These are phyloP conservation scores for Panthera leo DNA, from an alignment of 2,113 vertebrate genomes.

Conservation along the genomic window DNA sequence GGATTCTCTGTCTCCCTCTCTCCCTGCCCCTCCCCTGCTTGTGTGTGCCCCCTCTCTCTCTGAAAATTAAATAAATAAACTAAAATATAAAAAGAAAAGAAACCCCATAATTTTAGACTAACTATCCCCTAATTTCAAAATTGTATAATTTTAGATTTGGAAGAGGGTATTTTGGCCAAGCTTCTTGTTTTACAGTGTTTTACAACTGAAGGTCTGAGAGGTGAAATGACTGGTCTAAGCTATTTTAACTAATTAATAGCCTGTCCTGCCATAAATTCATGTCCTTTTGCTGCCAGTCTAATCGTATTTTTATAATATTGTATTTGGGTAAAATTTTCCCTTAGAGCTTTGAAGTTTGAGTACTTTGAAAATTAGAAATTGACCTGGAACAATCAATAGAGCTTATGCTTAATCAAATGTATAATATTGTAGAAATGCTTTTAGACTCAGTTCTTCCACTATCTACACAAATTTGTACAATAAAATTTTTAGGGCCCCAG, in stretches of 20 bases:
- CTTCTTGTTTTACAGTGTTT: background rate
- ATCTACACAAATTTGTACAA: background rate
- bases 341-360: background rate
- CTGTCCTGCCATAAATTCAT: background rate
- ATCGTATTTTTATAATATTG: constrained; percentile 6
- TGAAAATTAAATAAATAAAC: too few relatives aligned
- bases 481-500: background rate
- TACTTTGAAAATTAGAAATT: constrained; percentile 38
- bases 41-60: too few relatives aligned
- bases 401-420: background rate
- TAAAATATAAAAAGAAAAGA: too few relatives aligned
- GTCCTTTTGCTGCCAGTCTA: background rate
- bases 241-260: background rate
- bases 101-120: background rate
- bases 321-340: background rate
- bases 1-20: too few relatives aligned
- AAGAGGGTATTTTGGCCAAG: background rate
- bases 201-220: background rate
- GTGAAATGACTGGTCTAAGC: background rate
- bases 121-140: background rate
- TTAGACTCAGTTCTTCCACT: background rate
- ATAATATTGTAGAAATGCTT: background rate
- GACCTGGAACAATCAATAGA: background rate
- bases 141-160: background rate
- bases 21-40: too few relatives aligned